These are phyloP conservation scores for Diloba caeruleocephala DNA, from an alignment of 2,888 invertebrate species.

Conservation along the genomic window DNA sequence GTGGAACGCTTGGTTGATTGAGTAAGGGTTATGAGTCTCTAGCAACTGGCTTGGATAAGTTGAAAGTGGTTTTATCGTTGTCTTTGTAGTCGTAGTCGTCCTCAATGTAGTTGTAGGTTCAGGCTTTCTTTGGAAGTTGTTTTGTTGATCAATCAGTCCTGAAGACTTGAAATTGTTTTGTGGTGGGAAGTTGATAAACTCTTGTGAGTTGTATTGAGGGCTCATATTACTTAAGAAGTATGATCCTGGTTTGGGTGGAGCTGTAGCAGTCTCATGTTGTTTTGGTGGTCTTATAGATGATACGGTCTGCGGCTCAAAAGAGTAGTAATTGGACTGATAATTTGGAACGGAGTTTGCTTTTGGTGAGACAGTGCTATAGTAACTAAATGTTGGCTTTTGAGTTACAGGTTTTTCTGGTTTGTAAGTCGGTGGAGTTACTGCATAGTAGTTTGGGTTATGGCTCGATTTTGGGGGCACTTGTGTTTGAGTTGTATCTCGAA, in stretches of 20 bases:
- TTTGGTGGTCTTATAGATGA: constrained; percentile 71
- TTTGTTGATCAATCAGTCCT: constrained; percentile 60
- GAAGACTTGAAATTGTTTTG: constrained; percentile 58
- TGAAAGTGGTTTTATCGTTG: constrained; percentile 73
- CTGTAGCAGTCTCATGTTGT: constrained; percentile 58
- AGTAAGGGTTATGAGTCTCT: constrained; percentile 85
- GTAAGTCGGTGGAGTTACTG: constrained; percentile 57
- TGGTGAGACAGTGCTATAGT: constrained; percentile 79
- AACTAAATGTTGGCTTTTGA: constrained; percentile 80
- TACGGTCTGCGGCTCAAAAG: constrained; percentile 81
- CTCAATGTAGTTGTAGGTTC: constrained; percentile 63
- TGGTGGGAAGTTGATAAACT: constrained; percentile 66
- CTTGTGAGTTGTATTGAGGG: constrained; percentile 68
- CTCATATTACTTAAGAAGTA: constrained; percentile 72
- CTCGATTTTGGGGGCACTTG: constrained; percentile 48
- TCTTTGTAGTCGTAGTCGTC: constrained; percentile 66
- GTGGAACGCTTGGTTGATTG: constrained; percentile 86
- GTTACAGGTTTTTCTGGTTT: constrained; percentile 74
- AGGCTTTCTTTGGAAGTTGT: constrained; percentile 66
- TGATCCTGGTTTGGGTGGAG: constrained; percentile 69
- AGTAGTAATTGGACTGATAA: constrained; percentile 77
- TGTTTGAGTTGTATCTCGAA: constrained; percentile 67
- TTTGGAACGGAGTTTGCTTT: constrained; percentile 64
- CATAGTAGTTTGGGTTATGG: constrained; percentile 57
- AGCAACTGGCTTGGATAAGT: constrained; percentile 79